phyloP scores from a whole-genome alignment of 2,113 vertebrate species.

The Paradisaea rubra region DNA sequence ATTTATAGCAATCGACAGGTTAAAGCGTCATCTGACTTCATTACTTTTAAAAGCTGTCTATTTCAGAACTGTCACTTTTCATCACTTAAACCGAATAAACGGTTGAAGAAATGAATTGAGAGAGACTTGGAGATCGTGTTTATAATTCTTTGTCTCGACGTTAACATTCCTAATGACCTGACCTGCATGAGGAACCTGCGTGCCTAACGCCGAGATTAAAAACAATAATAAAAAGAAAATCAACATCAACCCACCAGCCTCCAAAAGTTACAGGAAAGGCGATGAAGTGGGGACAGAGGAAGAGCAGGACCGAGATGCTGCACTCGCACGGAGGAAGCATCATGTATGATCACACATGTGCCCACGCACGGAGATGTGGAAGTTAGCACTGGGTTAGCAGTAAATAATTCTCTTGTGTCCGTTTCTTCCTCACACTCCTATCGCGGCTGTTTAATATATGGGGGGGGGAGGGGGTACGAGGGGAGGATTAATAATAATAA shows the following conservation, averaged over 20 bases:
- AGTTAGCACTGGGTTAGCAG: neutral
- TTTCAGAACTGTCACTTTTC: constrained; percentile 77
- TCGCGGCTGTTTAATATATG: neutral
- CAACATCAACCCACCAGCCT: neutral
- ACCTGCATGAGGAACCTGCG: constrained; percentile 23
- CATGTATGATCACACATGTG: neutral
- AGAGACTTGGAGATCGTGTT: constrained; percentile 68
- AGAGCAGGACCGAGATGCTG: neutral
- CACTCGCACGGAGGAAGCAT: neutral
- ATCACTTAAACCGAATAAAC: constrained; percentile 72
- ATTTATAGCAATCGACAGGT: constrained; percentile 76
- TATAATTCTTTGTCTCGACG: constrained; percentile 63
- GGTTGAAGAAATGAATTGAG: constrained; percentile 70
- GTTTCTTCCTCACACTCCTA: neutral
- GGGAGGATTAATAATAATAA: neutral
- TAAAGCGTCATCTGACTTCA: constrained; percentile 78
- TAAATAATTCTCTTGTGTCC: neutral
- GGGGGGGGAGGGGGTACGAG: fast-evolving
- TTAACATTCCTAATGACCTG: constrained; percentile 65
- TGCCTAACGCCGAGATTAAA: neutral
- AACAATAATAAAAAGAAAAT: constrained; percentile 23
- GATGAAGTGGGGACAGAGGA: neutral
- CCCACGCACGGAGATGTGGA: neutral
- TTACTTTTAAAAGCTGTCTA: constrained; percentile 78
- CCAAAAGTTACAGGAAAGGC: constrained; percentile 11